These are phyloP conservation scores for Octodon degus DNA, from an alignment of 2,113 vertebrate species.

Conservation along the genomic window DNA sequence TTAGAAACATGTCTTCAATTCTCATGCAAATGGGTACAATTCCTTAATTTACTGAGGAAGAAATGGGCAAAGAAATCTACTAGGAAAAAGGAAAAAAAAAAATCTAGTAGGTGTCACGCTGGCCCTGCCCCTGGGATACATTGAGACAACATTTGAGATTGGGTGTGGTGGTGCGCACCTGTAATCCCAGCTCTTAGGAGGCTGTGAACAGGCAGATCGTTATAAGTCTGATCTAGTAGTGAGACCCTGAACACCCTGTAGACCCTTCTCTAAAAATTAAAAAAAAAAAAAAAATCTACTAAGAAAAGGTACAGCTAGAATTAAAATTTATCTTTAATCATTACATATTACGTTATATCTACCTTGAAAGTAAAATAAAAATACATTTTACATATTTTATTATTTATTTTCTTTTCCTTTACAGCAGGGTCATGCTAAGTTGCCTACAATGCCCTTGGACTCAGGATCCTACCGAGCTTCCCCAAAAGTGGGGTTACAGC, in stretches of 20 bases:
- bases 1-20: neutral
- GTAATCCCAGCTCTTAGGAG: too few species aligned
- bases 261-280: too few species aligned
- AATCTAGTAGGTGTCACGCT: too few species aligned
- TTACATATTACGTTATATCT: neutral
- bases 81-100: neutral
- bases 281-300: neutral
- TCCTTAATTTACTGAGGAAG: neutral
- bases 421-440: neutral
- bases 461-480: neutral
- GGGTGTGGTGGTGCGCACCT: too few species aligned
- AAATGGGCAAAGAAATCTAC: neutral
- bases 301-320: neutral
- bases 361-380: neutral
- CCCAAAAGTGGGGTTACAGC: neutral
- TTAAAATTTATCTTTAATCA: constrained; percentile 11
- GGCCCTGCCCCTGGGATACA: too few species aligned
- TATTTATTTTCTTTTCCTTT: neutral
- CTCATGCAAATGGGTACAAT: neutral
- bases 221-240: too few species aligned
- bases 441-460: neutral
- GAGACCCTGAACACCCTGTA: too few species aligned
- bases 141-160: too few species aligned
- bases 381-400: constrained; percentile 26
- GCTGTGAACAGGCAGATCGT: too few species aligned